Evolutionary conservation across 2,888 invertebrate genomes (phyloP).

Genomic region (Stegana nigrithorax): DNA sequence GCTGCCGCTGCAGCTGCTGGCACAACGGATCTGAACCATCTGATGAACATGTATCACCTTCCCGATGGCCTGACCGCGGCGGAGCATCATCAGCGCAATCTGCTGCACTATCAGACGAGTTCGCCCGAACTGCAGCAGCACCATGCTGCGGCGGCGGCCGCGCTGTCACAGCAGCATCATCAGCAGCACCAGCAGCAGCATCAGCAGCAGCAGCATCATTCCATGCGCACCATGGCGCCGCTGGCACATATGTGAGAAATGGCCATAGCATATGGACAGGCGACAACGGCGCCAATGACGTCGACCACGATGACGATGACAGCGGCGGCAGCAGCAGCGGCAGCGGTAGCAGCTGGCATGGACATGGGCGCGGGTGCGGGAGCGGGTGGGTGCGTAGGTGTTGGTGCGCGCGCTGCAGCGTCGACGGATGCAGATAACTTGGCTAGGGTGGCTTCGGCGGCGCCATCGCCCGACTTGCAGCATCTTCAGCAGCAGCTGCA

Average conservation of each 20-base stretch:
- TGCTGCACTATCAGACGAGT: conserved; percentile 68
- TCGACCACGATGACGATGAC: conserved; percentile 25
- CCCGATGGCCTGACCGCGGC: conserved; percentile 71
- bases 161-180: too few species aligned
- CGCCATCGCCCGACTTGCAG: conserved; percentile 27
- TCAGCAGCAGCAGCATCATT: conserved; percentile 66
- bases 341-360: conserved; percentile 30
- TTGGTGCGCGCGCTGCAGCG: conserved; percentile 25
- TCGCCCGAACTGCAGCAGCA: conserved; percentile 67
- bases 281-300: conserved; percentile 33
- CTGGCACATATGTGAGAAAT: conserved; percentile 70
- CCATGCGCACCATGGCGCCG: conserved; percentile 68
- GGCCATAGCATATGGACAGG: conserved; percentile 66
- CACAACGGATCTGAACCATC: conserved; percentile 74
- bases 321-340: conserved; percentile 2
- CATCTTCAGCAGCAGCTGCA: conserved; percentile 43
- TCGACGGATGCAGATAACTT: too few species aligned
- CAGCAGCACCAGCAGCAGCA: conserved; percentile 65
- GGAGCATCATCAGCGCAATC: conserved; percentile 59
- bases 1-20: conserved; percentile 58
- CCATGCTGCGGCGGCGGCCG: conserved; percentile 65
- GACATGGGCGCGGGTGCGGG: too few species aligned
- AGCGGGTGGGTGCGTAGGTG: conserved; percentile 22
- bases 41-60: conserved; percentile 77
- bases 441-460: conserved; percentile 29